Base-by-base conservation (phyloP, 2,113 vertebrate species). In the Mugil cephalus region DNA sequence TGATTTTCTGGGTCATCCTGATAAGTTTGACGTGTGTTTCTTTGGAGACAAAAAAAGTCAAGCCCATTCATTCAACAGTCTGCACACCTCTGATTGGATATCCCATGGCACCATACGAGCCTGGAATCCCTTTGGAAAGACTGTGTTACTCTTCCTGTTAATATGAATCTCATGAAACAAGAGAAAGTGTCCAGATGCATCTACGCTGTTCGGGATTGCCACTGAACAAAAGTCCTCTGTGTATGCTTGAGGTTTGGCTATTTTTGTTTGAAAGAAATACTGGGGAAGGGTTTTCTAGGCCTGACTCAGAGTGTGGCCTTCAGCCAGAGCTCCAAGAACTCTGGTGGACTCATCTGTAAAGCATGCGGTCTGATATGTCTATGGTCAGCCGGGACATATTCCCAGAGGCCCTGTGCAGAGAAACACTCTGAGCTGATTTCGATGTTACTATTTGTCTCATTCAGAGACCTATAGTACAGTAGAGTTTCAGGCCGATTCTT, bases 291-390 rank as follows among this genome's bases (percentile, higher is more conserved):
- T 34, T 72, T 66, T 36, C 21, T 56, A 74, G 17, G 54, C 52
- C 35, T 71, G 74, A 55, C 60, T 87, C 74, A 75, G 66, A 64
- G 3, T 0, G 6, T 74, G 89, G 82, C 77, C 42, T 68, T 59
- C 9, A 69, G 69, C 80, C 86, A 87, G 81, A 39, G 61, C 52
- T 75, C 77, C 46, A 61, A 74, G 58, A 65, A 69, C 50, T 79
- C 69, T 7, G 30, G 55, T 54, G 75, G 79, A 80, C 71, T 92
- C 87, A 91, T 86, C 24, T 61, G 55, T 59, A 80, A 88, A 84
- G 67, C 88, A 93, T 73, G 81, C 71, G 76, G 24, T 43, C 73
- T 82, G 83, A 90, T 86, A 71, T 54, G 46, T 74, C 69, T 65
- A 12, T 15, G 4, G 54, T 64, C 66, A 79, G 72, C 69, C 74